A percentile compares a stretch with the other conserved stretches of the same genome.
These are phyloP conservation scores for Stylophora pistillata DNA, from an alignment of 64 coral and sea anemone species.

Conservation along the genomic window DNA sequence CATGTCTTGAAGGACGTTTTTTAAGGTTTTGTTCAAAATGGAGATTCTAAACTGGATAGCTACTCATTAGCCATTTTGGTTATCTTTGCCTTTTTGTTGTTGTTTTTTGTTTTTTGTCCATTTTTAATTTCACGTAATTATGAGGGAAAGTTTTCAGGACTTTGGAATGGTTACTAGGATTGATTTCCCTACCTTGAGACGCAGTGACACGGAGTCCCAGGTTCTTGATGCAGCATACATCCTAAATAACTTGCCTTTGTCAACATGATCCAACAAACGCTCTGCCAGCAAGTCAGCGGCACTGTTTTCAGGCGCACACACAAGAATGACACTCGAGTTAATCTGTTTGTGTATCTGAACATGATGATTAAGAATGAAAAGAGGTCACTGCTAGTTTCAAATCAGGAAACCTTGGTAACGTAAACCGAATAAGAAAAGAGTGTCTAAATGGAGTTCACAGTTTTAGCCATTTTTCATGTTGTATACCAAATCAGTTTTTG, in stretches of 20 bases:
- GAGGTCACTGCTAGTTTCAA: neutral
- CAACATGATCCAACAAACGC: slow-evolving; percentile 60
- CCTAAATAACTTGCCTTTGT: slow-evolving; percentile 58
- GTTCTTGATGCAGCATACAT: slow-evolving; percentile 75
- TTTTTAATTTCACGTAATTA: no score
- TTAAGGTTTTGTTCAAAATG: no score
- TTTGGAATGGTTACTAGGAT: no score
- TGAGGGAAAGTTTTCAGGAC: no score
- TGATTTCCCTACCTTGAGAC: slow-evolving; percentile 72
- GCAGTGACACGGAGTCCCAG: slow-evolving; percentile 63
- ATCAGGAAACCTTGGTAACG: no score
- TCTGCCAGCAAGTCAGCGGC: slow-evolving; percentile 85
- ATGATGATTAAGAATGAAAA: neutral
- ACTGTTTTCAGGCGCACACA: slow-evolving; percentile 92
- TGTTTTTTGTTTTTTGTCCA: no score
- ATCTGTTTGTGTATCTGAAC: slow-evolving; percentile 29
- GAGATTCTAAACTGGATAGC: no score
- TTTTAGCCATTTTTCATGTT: no score
- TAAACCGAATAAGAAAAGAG: no score
- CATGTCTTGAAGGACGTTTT: no score
- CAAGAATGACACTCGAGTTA: slow-evolving; percentile 51
- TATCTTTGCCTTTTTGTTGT: no score
- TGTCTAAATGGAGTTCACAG: no score
- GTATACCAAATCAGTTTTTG: neutral
- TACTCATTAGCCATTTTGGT: neutral